Evolutionary conservation across 2,797 vertebrate genomes (phyloP), one percentile per base, ranked within the genome.

Genomic region (Scolopax bukidnonensis): DNA sequence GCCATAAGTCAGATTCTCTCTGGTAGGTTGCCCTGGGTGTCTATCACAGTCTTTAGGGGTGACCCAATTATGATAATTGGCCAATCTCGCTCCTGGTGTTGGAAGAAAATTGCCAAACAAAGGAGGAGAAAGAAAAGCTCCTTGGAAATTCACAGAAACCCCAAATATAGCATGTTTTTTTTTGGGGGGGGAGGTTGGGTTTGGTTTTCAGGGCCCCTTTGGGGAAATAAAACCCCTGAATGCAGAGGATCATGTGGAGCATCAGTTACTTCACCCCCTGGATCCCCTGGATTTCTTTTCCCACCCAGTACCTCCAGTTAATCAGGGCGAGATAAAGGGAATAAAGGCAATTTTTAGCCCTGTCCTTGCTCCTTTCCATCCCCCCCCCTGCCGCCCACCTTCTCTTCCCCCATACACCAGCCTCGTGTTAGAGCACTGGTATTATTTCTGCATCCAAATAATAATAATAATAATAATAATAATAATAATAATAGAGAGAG

Each of bases 1-100:
- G 94, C 96, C 97, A 95, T 94, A 84, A 97, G 97, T 97, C 97
- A 96, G 90, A 94, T 96, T 96, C 96, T 97, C 95, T 97, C 97
- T 97, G 95, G 91, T 92, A 98, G 96, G 97, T 96, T 96, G 95
- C 96, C 97, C 96, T 95, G 87, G 89, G 97, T 97, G 95, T 97
- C 97, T 94, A 32, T 95, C 94, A 93, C 95, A 91, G 84, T 95
- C 89, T 94, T 98, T 97, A 96, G 97, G 97, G 97, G 97, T 98
- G 98, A 98, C 97, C 97, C 98, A 97, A 97, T 98, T 98, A 98
- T 98, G 97, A 76, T 98, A 98, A 98, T 97, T 94, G 94, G 95
- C 91, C 87, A 84, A 60, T 96, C 95, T 95, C 69, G 79, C 96
- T 95, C 27, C 92, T 56, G 69, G 81, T 84, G 79, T 54, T 94